Evolutionary conservation across 1,140 invertebrate species (phyloP), one percentile per base, ranked within the genome.

Genomic region (Ips typographus): DNA sequence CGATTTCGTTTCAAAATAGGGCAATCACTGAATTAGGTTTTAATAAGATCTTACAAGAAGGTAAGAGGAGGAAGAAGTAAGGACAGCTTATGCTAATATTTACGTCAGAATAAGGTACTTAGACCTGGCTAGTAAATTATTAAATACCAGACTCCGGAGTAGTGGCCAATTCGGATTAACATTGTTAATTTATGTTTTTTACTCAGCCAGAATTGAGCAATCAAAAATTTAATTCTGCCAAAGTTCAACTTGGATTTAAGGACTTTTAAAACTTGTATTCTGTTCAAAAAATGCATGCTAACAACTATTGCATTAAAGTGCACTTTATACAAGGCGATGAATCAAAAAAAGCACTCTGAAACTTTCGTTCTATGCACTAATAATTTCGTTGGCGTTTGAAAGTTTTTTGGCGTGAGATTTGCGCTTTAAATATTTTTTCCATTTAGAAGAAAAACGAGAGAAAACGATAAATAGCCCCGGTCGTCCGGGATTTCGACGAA

Each of bases 401-500:
- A 22, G 44, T 49, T 49, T 22, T 6, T 22, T 22, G 22, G 22
- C 22, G 22, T 22, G 22, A 22, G 44, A 49, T 49, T 49, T 49
- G 44, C 44, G 44, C 22, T 49, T 49, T 49, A 49, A 49, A 49
- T 6, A 6, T 8, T 49, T 49, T 49, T 49, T 49, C 22, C 44
- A 6, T 6, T 49, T 22, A 22, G 22, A 49, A 49, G 44, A 22
- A 49, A 49, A 49, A 49, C 7, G 8, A 37, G 2, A 8, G 5
- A 1, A 6, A 55, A 55, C n/a, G 52, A 55, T 55, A 55, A 55
- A 55, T 55, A 36, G 52, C n/a, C n/a, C 22, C 8, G 37, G n/a
- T 38, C 52, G n/a, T 55, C 37, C 8, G 52, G 5, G 52, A 55
- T 36, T 55, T 37, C 52, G 8, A 37, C 5, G 52, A 55, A 55